A percentile compares a stretch with the other conserved stretches of the same genome.
Evolutionary conservation across 2,888 invertebrate species (phyloP).

Genomic region (Standfussiana lucernea): DNA sequence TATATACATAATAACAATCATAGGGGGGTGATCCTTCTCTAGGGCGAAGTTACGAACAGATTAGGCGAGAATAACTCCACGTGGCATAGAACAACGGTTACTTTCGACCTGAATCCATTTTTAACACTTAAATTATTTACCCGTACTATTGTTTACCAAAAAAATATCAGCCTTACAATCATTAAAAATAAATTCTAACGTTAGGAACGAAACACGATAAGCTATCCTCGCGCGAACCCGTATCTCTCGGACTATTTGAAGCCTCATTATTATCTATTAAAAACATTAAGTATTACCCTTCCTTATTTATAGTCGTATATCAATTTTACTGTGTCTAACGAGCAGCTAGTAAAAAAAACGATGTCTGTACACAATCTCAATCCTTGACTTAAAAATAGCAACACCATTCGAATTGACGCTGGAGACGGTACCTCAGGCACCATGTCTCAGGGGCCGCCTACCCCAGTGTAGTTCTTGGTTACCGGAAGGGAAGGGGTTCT

Average conservation of each 20-base stretch:
- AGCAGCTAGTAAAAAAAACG: slow-evolving; percentile 70
- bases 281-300: slow-evolving; percentile 66
- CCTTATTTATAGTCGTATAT: slow-evolving; percentile 76
- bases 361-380: slow-evolving; percentile 83
- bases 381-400: slow-evolving; percentile 72
- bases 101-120: slow-evolving; percentile 73
- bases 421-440: slow-evolving; percentile 54
- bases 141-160: slow-evolving; percentile 86
- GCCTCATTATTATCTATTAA: slow-evolving; percentile 74
- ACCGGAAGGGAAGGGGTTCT: slow-evolving; percentile 60
- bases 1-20: slow-evolving; percentile 77
- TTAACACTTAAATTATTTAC: slow-evolving; percentile 80
- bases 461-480: slow-evolving; percentile 83
- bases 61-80: slow-evolving; percentile 82
- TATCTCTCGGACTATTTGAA: slow-evolving; percentile 64
- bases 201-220: slow-evolving; percentile 87
- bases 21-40: slow-evolving; percentile 58
- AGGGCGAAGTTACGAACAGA: slow-evolving; percentile 57
- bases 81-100: slow-evolving; percentile 70
- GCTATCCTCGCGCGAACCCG: slow-evolving; percentile 81
- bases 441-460: slow-evolving; percentile 81
- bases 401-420: slow-evolving; percentile 77
- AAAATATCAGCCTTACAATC: slow-evolving; percentile 84
- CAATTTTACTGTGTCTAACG: slow-evolving; percentile 68
- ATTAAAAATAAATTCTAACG: slow-evolving; percentile 86